phyloP scores from a whole-genome alignment of 2,888 invertebrate species.

The Euphydryas editha region DNA sequence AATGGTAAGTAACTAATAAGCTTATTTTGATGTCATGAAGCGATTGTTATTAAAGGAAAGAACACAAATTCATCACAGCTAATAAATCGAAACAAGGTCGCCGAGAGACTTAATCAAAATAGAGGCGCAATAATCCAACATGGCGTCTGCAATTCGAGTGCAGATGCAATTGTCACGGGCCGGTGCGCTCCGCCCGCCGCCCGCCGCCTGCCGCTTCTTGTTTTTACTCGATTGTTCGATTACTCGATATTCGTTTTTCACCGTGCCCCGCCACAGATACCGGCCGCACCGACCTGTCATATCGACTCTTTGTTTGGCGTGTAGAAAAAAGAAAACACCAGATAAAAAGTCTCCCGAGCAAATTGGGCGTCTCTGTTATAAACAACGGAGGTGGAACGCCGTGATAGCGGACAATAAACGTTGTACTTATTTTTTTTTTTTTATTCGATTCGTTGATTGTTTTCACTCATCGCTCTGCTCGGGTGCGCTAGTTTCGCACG shows the following conservation, averaged over 20 bases:
- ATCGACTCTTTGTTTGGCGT: conserved; percentile 76
- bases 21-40: no score
- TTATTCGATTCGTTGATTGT: conserved; percentile 79
- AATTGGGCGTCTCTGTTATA: conserved; percentile 82
- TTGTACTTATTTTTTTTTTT: conserved; percentile 68
- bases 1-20: not conserved
- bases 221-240: conserved; percentile 79
- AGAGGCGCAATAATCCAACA: conserved; percentile 76
- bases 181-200: conserved; percentile 52
- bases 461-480: conserved; percentile 60
- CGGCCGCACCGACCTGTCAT: conserved; percentile 76
- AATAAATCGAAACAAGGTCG: conserved; percentile 54
- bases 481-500: conserved; percentile 68
- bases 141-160: conserved; percentile 70
- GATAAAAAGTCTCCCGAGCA: conserved; percentile 80
- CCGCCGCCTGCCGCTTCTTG: conserved; percentile 63
- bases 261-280: conserved; percentile 71
- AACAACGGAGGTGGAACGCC: conserved; percentile 81
- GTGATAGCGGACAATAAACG: conserved; percentile 81
- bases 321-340: conserved; percentile 68
- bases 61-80: not conserved
- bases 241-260: conserved; percentile 76
- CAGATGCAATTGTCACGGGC: conserved; percentile 81
- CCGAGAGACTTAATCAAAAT: conserved; percentile 68
- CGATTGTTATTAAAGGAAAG: not conserved